Evolutionary conservation across 2,888 invertebrate species (phyloP).

Genomic region (Theodoxus fluviatilis): DNA sequence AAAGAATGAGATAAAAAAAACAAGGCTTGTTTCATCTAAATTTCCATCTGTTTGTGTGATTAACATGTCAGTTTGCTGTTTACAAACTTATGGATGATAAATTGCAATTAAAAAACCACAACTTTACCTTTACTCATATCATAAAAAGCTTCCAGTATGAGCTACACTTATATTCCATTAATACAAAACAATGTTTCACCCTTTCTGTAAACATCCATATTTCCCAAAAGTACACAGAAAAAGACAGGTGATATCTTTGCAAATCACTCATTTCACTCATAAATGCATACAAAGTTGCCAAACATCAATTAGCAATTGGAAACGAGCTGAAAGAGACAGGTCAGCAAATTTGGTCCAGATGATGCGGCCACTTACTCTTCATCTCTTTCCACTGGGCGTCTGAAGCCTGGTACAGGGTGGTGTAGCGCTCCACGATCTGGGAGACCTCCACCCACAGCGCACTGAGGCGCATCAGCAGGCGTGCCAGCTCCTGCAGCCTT

Average conservation of each 20-base stretch:
- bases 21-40: too few relatives aligned
- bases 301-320: background rate
- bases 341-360: too few relatives aligned
- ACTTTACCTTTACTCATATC: too few relatives aligned
- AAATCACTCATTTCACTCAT: background rate
- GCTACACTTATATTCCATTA: too few relatives aligned
- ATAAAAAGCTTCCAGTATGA: too few relatives aligned
- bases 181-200: too few relatives aligned
- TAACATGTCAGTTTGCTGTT: background rate
- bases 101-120: too few relatives aligned
- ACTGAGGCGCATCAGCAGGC: slow-evolving; percentile 52
- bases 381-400: slow-evolving; percentile 57
- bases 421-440: slow-evolving; percentile 54
- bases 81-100: background rate
- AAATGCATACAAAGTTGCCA: background rate
- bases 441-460: slow-evolving; percentile 57
- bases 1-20: too few relatives aligned
- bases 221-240: background rate
- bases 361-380: slow-evolving; percentile 41
- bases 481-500: slow-evolving; percentile 49
- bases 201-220: too few relatives aligned
- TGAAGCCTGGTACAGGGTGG: slow-evolving; percentile 46
- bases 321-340: background rate
- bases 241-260: background rate
- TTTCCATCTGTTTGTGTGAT: too few relatives aligned